phyloP scores from a whole-genome alignment of 2,797 vertebrate genomes.

The Chaunax sp. region DNA sequence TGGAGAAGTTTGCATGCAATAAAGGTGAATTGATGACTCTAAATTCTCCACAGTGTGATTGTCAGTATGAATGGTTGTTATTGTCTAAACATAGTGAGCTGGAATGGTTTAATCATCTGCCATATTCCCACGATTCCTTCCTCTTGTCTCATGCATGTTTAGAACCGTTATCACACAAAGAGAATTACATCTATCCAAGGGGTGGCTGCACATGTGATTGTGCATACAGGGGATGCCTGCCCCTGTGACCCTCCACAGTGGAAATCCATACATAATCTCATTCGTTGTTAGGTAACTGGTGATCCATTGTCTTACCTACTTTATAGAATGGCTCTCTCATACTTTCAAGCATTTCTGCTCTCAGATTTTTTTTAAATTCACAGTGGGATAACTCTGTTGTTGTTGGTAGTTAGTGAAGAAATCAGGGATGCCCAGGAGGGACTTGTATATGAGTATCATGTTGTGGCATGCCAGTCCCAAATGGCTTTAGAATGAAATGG shows the following conservation, averaged over 20 bases:
- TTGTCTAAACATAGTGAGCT: slow-evolving; percentile 30
- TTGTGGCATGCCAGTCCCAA: slow-evolving; percentile 78
- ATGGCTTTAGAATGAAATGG: slow-evolving; percentile 72
- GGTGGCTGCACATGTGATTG: slow-evolving; percentile 66
- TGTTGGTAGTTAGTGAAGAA: slow-evolving; percentile 51
- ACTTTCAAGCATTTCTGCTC: slow-evolving; percentile 17
- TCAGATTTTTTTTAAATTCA: slow-evolving; percentile 11
- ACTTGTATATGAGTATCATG: slow-evolving; percentile 62
- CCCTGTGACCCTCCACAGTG: slow-evolving; percentile 39
- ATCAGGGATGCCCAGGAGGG: slow-evolving; percentile 53
- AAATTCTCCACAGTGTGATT: too few species aligned
- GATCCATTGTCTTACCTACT: slow-evolving; percentile 42
- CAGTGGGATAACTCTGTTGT: slow-evolving; percentile 28
- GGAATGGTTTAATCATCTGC: slow-evolving; percentile 51
- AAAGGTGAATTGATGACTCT: background rate
- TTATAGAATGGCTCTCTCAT: slow-evolving; percentile 23
- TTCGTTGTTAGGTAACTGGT: slow-evolving; percentile 46
- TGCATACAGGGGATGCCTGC: slow-evolving; percentile 50
- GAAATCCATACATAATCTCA: slow-evolving; percentile 49
- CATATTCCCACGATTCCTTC: slow-evolving; percentile 55
- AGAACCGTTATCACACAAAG: slow-evolving; percentile 64
- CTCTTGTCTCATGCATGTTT: slow-evolving; percentile 59
- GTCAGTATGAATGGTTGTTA: too few species aligned
- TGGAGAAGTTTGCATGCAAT: background rate
- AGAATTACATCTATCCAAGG: slow-evolving; percentile 68